Conservation (phyloP, 1,140 invertebrate genomes). For the Lanistes nyassanus region DNA sequence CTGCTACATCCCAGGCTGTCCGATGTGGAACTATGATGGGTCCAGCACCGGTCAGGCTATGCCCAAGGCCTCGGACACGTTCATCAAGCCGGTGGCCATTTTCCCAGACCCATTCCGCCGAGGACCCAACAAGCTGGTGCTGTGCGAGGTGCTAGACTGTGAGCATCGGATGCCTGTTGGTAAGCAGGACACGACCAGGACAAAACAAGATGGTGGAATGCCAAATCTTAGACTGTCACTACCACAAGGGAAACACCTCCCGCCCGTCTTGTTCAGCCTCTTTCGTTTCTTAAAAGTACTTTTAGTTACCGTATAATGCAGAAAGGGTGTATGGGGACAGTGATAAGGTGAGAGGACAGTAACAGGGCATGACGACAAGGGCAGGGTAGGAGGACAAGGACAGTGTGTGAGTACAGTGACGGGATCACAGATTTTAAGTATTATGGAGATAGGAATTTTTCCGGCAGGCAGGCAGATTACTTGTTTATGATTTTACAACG, state of each 20-base stretch:
- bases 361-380: background rate
- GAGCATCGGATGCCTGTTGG: conserved; percentile 25
- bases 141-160: conserved; percentile 84
- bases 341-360: too few relatives aligned
- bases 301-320: too few relatives aligned
- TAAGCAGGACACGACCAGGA: background rate
- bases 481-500: background rate
- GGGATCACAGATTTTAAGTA: too few relatives aligned
- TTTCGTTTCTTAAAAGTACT: too few relatives aligned
- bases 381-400: background rate
- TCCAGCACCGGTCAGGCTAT: conserved; percentile 73
- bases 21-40: conserved; percentile 95
- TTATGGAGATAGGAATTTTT: too few relatives aligned
- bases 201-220: background rate
- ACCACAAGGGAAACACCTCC: background rate
- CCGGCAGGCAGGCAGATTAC: background rate
- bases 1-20: conserved; percentile 75
- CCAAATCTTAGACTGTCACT: background rate
- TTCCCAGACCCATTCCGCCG: conserved; percentile 90
- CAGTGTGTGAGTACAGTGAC: background rate
- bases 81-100: conserved; percentile 83
- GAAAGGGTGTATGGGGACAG: too few relatives aligned
- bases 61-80: conserved; percentile 82
- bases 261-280: background rate
- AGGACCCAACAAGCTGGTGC: conserved; percentile 88